Base-by-base conservation (phyloP, 2,113 vertebrate species). In the Menura novaehollandiae region DNA sequence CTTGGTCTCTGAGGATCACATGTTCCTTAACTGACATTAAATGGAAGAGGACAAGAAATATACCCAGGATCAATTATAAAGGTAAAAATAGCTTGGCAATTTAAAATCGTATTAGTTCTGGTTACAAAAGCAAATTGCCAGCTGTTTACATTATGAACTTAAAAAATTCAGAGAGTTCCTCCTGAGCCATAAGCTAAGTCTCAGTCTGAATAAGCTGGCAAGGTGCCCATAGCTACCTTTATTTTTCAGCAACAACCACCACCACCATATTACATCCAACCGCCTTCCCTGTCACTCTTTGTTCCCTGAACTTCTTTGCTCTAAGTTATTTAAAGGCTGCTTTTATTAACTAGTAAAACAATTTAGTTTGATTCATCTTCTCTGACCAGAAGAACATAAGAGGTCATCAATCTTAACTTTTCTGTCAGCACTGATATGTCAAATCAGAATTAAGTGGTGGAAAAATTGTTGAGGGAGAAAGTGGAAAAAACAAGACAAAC, bases 391-490 rank as follows among this genome's bases (percentile, higher is more conserved):
- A 75, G 47, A 83, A 73, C 26, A 13, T 18, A 85, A 66, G 24
- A 83, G 63, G 43, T 60, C 78, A 91, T 93, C 67, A 91, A 80
- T 94, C 78, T 93, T 79, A 90, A 88, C 49, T 91, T 91, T 63
- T 58, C 43, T 94, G 85, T 80, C 93, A 94, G 67, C 63, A 88
- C 23, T 63, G 63, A 83, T 77, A 74, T 76, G 59, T 94, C 95
- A 96, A 85, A 88, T 21, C 32, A 83, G 59, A 95, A 82, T 79
- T 79, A 95, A 66, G 19, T 52, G 20, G 59, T 81, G 60, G 51
- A 58, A 97, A 95, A 97, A 86, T 18, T 89, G 39, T 93, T 92
- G 76, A 83, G 18, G 73, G 35, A 81, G 53, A 96, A 86, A 80
- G 35, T 55, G 10, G 28, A 41, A 73, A 93, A 82, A 66, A 24